Evolutionary conservation across 1,140 invertebrate genomes (phyloP), one percentile per base, ranked within the genome.

Genomic region (Cecropterus lyciades): DNA sequence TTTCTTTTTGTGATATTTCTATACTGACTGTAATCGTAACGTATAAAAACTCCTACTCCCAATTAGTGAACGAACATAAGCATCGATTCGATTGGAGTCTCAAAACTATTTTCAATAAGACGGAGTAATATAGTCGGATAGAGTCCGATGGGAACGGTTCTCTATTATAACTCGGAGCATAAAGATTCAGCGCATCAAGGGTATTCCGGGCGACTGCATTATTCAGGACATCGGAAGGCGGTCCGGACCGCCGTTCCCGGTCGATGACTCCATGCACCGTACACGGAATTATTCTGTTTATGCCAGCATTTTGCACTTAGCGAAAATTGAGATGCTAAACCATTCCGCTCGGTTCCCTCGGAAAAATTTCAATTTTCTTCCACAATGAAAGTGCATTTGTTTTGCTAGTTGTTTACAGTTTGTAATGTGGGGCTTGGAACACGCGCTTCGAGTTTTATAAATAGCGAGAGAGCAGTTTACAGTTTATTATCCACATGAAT

Each of bases 261-360:
- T 70, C 73, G 73, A 70, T 37, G 73, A 63, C 70, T 62, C 56
- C 59, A 0, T 49, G 59, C 46, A 62, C 37, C 53, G 53, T 16
- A 57, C 40, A 64, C 46, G 48, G 73, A 72, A 69, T 75, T 72
- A 72, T 75, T 65, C 70, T 57, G 65, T 75, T 69, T 69, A 66
- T 62, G 46, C 59, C 59, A 62, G 46, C 59, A 30, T 42, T 62
- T 65, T 67, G 69, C 69, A 60, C 68, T 55, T 43, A 72, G 63
- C 63, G 52, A 59, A 70, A 69, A 69, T 73, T 63, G 64, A 73
- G 45, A 62, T 65, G 65, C 67, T 53, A 65, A 14, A 48, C 63
- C 63, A 65, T 63, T 64, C 48, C 51, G 16, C 49, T 59, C 43
- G 57, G 45, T 37, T 49, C n/a, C 10, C 46, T 52, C 13, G 33